phyloP scores from a whole-genome alignment of 2,888 invertebrate species.

The Helobdella robusta region DNA sequence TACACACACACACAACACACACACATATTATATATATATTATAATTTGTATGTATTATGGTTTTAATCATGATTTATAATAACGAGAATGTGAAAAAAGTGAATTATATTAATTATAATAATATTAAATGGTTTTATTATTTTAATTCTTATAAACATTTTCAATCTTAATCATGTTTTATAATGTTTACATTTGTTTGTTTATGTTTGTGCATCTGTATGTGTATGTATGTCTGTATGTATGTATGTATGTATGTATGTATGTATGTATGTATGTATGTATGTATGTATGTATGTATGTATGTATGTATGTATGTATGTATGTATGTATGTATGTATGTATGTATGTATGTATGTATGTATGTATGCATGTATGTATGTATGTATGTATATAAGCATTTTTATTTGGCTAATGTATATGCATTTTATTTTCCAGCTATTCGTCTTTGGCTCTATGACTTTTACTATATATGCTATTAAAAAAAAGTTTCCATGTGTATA shows the following conservation, averaged over 20 bases:
- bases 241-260: constrained; percentile 19
- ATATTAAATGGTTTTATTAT: too few relatives aligned
- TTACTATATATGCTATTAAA: neutral
- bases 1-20: too few relatives aligned
- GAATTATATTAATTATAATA: too few relatives aligned
- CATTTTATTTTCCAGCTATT: neutral
- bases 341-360: constrained; percentile 21
- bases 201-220: constrained; percentile 23
- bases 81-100: neutral
- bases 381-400: constrained; percentile 2
- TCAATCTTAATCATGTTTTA: constrained; percentile 14
- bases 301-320: constrained; percentile 23
- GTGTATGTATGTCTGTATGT: constrained; percentile 23
- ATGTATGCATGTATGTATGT: constrained; percentile 20
- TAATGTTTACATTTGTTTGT: constrained; percentile 22
- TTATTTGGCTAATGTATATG: neutral
- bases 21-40: neutral
- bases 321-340: constrained; percentile 24
- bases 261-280: constrained; percentile 13
- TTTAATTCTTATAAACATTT: neutral
- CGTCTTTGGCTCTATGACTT: neutral
- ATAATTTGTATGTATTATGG: neutral
- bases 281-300: constrained; percentile 22
- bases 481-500: neutral
- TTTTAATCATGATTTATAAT: neutral